phyloP scores from a whole-genome alignment of 2,797 vertebrate genomes.

The Brotula barbata region DNA sequence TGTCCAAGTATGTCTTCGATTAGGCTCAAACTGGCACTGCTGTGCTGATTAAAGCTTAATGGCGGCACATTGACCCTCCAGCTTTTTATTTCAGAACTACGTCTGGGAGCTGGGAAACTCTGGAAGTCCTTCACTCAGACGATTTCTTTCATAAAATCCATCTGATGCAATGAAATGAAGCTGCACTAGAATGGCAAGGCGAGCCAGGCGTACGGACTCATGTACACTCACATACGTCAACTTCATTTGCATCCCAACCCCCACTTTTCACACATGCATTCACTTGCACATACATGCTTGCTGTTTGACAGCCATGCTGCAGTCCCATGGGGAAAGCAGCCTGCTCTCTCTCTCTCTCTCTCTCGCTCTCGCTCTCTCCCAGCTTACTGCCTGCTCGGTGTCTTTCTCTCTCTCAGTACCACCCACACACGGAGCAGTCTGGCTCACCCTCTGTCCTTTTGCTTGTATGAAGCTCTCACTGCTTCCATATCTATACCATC shows the following conservation, averaged over 20 bases:
- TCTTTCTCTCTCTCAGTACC: slow-evolving; percentile 60
- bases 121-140: neutral
- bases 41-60: neutral
- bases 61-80: no score
- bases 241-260: slow-evolving; percentile 70
- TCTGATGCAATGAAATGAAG: neutral
- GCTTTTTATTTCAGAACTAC: no score
- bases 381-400: slow-evolving; percentile 59
- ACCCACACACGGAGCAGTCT: slow-evolving; percentile 77
- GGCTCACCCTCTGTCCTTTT: slow-evolving; percentile 72
- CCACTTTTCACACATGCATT: slow-evolving; percentile 57
- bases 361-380: slow-evolving; percentile 47
- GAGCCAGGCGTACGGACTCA: slow-evolving; percentile 46
- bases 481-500: slow-evolving; percentile 70
- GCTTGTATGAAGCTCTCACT: slow-evolving; percentile 49
- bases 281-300: slow-evolving; percentile 55
- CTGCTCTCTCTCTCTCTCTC: slow-evolving; percentile 63
- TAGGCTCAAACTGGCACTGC: neutral
- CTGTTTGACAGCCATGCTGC: slow-evolving; percentile 65
- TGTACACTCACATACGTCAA: slow-evolving; percentile 38
- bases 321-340: slow-evolving; percentile 71
- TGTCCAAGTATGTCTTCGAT: neutral
- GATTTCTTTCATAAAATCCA: slow-evolving; percentile 3
- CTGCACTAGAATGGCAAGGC: neutral
- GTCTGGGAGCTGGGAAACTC: no score